phyloP scores from a whole-genome alignment of 2,797 vertebrate species.

The Urocyon cinereoargenteus region DNA sequence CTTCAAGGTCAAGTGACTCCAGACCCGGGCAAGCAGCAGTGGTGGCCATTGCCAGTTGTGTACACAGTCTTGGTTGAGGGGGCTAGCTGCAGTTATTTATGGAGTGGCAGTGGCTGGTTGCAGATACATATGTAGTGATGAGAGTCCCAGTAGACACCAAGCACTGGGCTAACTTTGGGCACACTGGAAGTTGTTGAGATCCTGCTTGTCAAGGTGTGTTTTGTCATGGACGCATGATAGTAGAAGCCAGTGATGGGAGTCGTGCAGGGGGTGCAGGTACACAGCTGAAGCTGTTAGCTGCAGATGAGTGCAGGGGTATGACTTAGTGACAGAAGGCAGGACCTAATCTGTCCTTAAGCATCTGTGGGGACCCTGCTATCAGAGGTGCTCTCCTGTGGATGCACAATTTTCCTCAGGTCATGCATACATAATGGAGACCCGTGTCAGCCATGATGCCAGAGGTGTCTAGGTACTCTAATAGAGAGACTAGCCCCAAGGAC shows the following conservation, averaged over 20 bases:
- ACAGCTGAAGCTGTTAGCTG: neutral
- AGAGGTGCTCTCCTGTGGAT: neutral
- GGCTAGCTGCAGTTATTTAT: neutral
- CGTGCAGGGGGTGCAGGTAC: neutral
- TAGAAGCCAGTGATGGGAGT: neutral
- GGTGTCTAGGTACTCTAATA: too few species aligned
- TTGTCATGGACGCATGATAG: neutral
- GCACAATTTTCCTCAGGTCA: neutral
- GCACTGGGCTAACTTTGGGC: neutral
- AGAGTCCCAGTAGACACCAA: rapidly evolving
- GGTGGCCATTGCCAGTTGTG: neutral
- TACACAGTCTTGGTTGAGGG: neutral
- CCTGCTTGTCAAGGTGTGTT: neutral
- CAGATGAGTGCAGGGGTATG: neutral
- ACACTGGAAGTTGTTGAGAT: too few species aligned
- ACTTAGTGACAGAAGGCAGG: neutral
- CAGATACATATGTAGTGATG: rapidly evolving
- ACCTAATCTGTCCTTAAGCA: neutral
- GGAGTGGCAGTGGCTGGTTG: too few species aligned
- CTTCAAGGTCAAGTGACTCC: neutral
- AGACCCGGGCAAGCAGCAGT: neutral
- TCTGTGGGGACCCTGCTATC: too few species aligned
- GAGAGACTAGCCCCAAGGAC: neutral
- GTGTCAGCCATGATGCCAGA: neutral
- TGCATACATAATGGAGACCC: too few species aligned